Percentiles rank a stretch among this genome's conserved stretches.
Evolutionary conservation across 2,888 invertebrate species (phyloP).

Genomic region (Therioaphis trifolii): DNA sequence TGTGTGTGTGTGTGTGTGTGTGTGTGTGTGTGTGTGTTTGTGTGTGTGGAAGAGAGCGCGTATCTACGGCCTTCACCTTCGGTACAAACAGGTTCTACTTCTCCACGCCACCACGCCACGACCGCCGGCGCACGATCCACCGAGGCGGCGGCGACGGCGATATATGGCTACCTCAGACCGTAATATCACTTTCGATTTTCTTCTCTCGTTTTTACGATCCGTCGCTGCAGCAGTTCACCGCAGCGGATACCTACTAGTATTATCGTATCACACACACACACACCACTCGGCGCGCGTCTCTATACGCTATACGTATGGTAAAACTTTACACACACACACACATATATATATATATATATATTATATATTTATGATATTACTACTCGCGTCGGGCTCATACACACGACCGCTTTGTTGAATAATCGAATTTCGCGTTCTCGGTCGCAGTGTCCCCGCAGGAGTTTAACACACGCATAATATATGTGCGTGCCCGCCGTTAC

Average conservation of each 20-base stretch:
- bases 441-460: no score
- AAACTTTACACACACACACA: not conserved
- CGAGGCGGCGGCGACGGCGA: not conserved
- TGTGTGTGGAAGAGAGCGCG: conserved; percentile 1
- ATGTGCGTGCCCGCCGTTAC: no score
- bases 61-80: conserved; percentile 53
- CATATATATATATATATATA: no score
- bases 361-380: no score
- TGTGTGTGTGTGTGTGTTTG: no score
- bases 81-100: conserved; percentile 39
- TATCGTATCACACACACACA: not conserved
- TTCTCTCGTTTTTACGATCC: conserved; percentile 18
- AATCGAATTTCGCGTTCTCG: no score
- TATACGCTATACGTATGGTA: not conserved
- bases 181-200: conserved; percentile 50
- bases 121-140: not conserved
- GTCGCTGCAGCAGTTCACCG: not conserved
- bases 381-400: no score
- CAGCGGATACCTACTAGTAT: not conserved
- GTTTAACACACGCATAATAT: not conserved
- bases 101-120: not conserved
- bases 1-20: no score
- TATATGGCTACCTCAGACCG: not conserved
- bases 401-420: not conserved
- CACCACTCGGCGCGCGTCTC: no score